Conservation (phyloP, 2,888 invertebrate genomes). For the Eretmocerus hayati region DNA sequence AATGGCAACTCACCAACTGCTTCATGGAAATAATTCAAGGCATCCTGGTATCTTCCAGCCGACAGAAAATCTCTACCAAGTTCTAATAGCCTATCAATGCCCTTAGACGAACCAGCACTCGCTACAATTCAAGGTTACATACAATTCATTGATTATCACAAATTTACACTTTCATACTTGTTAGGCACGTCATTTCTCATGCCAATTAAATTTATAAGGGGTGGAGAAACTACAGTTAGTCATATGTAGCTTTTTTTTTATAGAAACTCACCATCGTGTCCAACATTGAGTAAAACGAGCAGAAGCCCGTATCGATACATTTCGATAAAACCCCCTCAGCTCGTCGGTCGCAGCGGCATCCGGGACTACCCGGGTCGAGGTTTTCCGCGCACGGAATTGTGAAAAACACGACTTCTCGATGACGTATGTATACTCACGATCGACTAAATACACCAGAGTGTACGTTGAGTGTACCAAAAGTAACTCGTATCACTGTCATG, state of each 20-base stretch:
- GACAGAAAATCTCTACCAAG: slow-evolving; percentile 87
- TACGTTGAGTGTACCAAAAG: no score
- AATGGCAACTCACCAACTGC: slow-evolving; percentile 73
- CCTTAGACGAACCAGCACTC: slow-evolving; percentile 54
- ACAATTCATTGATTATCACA: neutral
- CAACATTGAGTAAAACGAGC: slow-evolving; percentile 38
- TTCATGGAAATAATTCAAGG: slow-evolving; percentile 93
- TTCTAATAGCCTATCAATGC: slow-evolving; percentile 82
- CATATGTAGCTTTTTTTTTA: neutral
- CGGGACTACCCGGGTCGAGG: no score
- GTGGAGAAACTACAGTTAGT: neutral
- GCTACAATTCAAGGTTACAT: slow-evolving; percentile 49
- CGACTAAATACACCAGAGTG: no score
- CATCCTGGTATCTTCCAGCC: slow-evolving; percentile 90
- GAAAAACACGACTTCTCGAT: no score
- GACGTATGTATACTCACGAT: no score
- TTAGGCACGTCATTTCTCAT: no score
- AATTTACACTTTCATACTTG: neutral
- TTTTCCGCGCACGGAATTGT: no score
- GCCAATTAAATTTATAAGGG: no score
- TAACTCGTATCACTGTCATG: no score
- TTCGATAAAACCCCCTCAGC: no score
- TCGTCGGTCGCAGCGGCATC: neutral
- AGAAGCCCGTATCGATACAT: slow-evolving; percentile 41
- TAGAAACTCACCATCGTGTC: slow-evolving; percentile 33